Base-by-base conservation (phyloP, 92 coral and sea anemone species). In the Umimayanthus chanpuru region DNA sequence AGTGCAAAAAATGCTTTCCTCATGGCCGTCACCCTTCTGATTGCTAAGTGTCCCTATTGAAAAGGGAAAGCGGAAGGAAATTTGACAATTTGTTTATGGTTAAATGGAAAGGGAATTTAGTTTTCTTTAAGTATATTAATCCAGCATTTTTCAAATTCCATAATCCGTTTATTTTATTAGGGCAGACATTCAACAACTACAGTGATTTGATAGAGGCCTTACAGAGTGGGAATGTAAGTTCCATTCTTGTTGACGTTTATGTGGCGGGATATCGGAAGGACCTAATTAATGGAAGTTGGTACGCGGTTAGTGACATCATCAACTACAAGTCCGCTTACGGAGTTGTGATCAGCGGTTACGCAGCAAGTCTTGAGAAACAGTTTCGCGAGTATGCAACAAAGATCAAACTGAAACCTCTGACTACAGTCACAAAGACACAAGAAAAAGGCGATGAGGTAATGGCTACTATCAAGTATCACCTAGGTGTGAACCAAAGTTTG, bases 231-330 rank as follows among this genome's bases (percentile, higher is more conserved):
- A 50, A 16, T 23, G 81, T 77, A 50, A 50, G 15, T 39, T 41
- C 81, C 81, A 77, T 77, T n/a, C 81, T 77, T 29, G 81, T 77
- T 25, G 81, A 77, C 49, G 36, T 77, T 1, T 40, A 77, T 77
- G 29, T 77, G 81, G 56, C 81, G 15, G 28, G 56, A 21, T 41
- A 30, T 30, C 38, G 81, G 56, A 38, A 77, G 41, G 81, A 77
- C 11, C 1, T 77, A 41, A 18, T 77, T 77, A 77, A 77, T 9
- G 81, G 81, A n/a, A 77, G 58, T 30, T 77, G 81, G 81, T 77
- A 41, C 58, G 23, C 18, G 8, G 81, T 77, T 25, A 77, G 29
- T 38, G 53, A 41, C 20, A 30, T 77, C 29, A 77, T 77, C 4
- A 41, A 18, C 14, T 41, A 38, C 56, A 50, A 26, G 64, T 77